Evolutionary conservation across 1,140 invertebrate species (phyloP).

Genomic region (Cherax destructor): DNA sequence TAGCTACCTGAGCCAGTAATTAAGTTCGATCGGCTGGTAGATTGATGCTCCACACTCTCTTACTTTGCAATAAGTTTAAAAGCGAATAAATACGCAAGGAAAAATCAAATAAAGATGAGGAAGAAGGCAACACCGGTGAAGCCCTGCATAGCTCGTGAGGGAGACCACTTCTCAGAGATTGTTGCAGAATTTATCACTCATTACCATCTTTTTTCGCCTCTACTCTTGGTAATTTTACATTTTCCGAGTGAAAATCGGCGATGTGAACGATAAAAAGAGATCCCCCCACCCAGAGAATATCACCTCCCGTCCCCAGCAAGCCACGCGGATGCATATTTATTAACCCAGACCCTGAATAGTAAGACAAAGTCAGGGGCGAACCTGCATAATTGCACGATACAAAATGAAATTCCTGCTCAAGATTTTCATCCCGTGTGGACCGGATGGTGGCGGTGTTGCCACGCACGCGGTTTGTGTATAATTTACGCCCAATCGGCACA

Average conservation of each 20-base stretch:
- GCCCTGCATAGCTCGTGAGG: conserved; percentile 48
- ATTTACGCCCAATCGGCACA: neutral
- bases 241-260: neutral
- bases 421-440: conserved; percentile 44
- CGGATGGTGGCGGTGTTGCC: conserved; percentile 20
- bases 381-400: conserved; percentile 46
- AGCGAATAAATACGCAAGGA: neutral
- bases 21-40: neutral
- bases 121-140: conserved; percentile 25
- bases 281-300: neutral
- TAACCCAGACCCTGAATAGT: conserved; percentile 46
- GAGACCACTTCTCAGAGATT: neutral
- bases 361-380: conserved; percentile 47
- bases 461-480: conserved; percentile 13
- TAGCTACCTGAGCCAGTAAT: neutral
- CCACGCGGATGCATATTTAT: conserved; percentile 49
- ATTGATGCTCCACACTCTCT: neutral
- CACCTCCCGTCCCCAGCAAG: neutral
- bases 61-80: neutral
- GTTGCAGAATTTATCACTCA: conserved; percentile 1
- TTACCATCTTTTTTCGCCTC: neutral
- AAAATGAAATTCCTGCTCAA: conserved; percentile 45
- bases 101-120: neutral
- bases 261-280: neutral
- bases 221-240: neutral